Evolutionary conservation across 2,888 invertebrate genomes (phyloP).

Genomic region (Ormyrus nitidulus): DNA sequence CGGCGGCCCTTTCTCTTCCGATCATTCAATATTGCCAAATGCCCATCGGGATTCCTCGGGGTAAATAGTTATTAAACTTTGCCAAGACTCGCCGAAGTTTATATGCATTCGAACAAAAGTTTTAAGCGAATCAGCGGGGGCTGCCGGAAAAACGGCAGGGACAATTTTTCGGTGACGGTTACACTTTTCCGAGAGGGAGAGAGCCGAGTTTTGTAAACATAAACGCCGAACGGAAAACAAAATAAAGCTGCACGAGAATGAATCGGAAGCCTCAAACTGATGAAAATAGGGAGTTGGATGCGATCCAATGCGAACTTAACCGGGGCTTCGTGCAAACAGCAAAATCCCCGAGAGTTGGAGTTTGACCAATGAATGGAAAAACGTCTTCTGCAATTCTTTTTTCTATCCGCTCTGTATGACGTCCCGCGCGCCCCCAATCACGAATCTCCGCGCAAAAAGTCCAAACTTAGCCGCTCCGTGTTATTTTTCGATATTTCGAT

Average conservation of each 20-base stretch:
- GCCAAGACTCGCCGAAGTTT: not conserved
- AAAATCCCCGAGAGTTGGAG: slow-evolving; percentile 65
- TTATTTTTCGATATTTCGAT: not conserved
- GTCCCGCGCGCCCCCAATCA: slow-evolving; percentile 36
- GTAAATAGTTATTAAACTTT: not conserved
- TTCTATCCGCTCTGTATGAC: slow-evolving; percentile 28
- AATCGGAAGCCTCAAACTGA: slow-evolving; percentile 63
- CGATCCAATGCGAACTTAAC: slow-evolving; percentile 68
- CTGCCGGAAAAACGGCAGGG: too few relatives aligned
- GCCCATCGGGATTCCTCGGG: not conserved
- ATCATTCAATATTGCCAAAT: not conserved
- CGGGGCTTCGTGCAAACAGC: slow-evolving; percentile 65
- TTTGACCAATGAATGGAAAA: slow-evolving; percentile 65
- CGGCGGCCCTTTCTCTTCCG: not conserved
- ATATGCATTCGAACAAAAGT: too few relatives aligned
- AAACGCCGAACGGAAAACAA: slow-evolving; percentile 45
- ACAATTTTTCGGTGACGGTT: not conserved
- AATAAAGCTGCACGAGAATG: slow-evolving; percentile 42
- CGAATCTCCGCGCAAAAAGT: slow-evolving; percentile 1
- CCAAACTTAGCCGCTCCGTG: too few relatives aligned
- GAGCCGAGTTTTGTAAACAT: slow-evolving; percentile 46
- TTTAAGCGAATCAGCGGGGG: too few relatives aligned
- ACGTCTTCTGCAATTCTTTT: slow-evolving; percentile 55
- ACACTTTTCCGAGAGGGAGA: not conserved
- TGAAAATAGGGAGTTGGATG: slow-evolving; percentile 69